Conservation (phyloP, 2,797 vertebrate genomes). For the Vultur gryphus region DNA sequence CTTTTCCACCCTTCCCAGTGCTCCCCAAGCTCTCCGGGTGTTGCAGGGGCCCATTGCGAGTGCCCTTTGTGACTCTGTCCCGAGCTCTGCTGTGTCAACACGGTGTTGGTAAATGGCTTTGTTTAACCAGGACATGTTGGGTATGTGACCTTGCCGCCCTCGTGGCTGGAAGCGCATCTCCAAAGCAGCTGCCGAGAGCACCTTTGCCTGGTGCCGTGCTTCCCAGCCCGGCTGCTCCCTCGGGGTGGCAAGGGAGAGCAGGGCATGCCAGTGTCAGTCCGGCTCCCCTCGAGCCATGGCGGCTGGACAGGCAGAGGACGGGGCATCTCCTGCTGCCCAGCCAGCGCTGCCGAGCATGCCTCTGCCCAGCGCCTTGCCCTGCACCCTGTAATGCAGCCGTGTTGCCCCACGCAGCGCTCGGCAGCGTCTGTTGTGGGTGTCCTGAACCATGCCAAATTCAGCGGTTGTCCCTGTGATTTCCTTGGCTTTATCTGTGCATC, state of each 20-base stretch:
- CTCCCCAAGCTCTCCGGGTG: background rate
- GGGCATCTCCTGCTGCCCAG: background rate
- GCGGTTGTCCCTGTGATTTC: background rate
- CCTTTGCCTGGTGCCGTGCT: background rate
- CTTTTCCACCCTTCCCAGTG: background rate
- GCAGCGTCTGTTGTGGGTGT: rapidly evolving
- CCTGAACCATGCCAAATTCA: background rate
- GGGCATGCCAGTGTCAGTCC: rapidly evolving
- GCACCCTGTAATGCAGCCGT: rapidly evolving
- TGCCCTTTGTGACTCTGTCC: slow-evolving; percentile 71
- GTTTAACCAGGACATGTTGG: slow-evolving; percentile 61
- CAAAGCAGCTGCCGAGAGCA: background rate
- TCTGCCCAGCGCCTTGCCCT: rapidly evolving
- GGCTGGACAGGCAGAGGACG: rapidly evolving
- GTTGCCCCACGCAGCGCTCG: rapidly evolving
- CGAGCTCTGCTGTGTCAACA: slow-evolving; percentile 67
- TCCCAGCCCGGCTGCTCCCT: background rate
- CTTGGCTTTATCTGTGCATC: background rate
- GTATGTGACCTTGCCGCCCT: slow-evolving; percentile 58
- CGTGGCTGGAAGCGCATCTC: slow-evolving; percentile 25
- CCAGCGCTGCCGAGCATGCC: rapidly evolving
- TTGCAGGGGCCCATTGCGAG: background rate
- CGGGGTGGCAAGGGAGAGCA: background rate
- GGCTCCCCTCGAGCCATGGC: rapidly evolving
- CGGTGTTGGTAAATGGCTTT: slow-evolving; percentile 57